Percentiles rank a stretch among this genome's conserved stretches.
Conservation (phyloP, 2,888 invertebrate species). For the Aleiodes leptofemur region DNA sequence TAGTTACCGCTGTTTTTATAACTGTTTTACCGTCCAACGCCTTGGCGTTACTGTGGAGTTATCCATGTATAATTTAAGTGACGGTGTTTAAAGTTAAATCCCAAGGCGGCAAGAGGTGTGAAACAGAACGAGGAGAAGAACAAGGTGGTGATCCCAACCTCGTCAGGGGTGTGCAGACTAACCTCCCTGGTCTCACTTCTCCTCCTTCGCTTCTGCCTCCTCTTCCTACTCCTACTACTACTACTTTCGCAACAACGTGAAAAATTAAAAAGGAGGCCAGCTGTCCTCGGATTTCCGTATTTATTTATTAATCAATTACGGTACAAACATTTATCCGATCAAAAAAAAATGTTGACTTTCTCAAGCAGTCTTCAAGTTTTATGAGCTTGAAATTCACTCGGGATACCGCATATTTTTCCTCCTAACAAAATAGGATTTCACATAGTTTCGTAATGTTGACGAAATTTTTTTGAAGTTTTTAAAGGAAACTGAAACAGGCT, state of each 20-base stretch:
- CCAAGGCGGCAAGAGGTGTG: slow-evolving; percentile 53
- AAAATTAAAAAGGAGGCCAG: slow-evolving; percentile 55
- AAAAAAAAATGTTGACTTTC: background rate
- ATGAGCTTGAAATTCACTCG: too few relatives aligned
- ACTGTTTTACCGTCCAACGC: slow-evolving; percentile 71
- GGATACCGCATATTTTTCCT: too few relatives aligned
- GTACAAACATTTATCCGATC: slow-evolving; percentile 39
- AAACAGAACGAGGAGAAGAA: slow-evolving; percentile 40
- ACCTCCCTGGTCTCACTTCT: background rate
- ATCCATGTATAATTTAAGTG: slow-evolving; percentile 46
- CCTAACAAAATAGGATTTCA: too few relatives aligned
- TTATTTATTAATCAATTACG: slow-evolving; percentile 55
- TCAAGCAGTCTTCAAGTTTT: background rate
- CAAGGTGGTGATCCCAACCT: slow-evolving; percentile 31
- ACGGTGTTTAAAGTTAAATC: slow-evolving; percentile 55
- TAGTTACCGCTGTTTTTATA: slow-evolving; percentile 74
- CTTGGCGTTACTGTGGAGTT: slow-evolving; percentile 40
- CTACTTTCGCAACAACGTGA: slow-evolving; percentile 38
- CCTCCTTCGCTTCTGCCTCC: background rate
- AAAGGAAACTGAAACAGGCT: too few relatives aligned
- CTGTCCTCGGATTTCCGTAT: slow-evolving; percentile 53
- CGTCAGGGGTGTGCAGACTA: slow-evolving; percentile 28
- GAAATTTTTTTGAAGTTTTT: too few relatives aligned
- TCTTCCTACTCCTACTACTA: background rate
- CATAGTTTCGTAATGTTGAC: too few relatives aligned